A percentile compares a stretch with the other conserved stretches of the same genome.
phyloP scores from a whole-genome alignment of 2,113 vertebrate genomes.

The Suricata suricatta region DNA sequence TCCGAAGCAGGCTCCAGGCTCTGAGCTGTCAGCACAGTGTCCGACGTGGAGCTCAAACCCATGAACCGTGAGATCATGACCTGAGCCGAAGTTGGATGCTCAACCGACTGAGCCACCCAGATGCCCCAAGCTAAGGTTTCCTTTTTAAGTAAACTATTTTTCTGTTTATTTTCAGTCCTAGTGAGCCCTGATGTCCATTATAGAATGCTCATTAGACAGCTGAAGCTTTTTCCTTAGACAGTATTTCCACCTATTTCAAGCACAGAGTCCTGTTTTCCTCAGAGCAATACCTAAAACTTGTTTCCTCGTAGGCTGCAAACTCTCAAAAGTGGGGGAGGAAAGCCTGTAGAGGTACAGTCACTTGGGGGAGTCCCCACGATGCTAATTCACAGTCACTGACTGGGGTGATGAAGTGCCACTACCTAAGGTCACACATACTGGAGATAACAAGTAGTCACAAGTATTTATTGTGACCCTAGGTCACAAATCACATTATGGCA shows the following conservation, averaged over 20 bases:
- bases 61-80: too few relatives aligned
- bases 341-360: background rate
- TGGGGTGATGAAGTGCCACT: background rate
- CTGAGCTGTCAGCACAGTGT: too few relatives aligned
- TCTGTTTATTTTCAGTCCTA: background rate
- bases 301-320: background rate
- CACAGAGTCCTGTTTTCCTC: background rate
- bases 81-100: too few relatives aligned
- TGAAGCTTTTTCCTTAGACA: background rate
- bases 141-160: background rate
- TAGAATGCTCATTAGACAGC: background rate
- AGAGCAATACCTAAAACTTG: background rate
- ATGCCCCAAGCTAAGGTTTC: background rate
- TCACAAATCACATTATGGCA: conserved; percentile 12
- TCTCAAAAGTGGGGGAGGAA: background rate
- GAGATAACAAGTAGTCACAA: background rate
- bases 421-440: background rate
- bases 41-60: too few relatives aligned
- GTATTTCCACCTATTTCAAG: background rate
- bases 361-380: background rate
- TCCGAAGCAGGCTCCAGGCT: too few relatives aligned
- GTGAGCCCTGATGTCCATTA: background rate
- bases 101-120: too few relatives aligned
- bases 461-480: background rate
- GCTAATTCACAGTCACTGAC: conserved; percentile 30